A percentile compares a stretch with the other conserved stretches of the same genome.
phyloP scores from a whole-genome alignment of 2,888 invertebrate genomes.

The Leptinotarsa juncta region DNA sequence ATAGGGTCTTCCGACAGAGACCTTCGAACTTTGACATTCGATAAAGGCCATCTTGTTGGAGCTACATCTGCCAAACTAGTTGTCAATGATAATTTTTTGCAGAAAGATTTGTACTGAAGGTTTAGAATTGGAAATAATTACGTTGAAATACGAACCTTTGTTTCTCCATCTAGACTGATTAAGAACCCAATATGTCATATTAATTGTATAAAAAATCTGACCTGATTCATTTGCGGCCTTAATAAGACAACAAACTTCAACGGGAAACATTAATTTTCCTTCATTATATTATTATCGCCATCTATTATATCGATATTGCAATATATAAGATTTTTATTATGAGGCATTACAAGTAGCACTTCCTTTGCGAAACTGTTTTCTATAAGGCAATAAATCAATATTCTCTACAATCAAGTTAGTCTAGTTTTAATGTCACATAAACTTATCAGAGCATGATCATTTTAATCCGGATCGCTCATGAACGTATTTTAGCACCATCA shows the following conservation, averaged over 20 bases:
- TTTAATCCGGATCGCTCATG: neutral
- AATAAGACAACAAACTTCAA: conserved; percentile 10
- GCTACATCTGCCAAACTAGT: too few relatives aligned
- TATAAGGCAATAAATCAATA: conserved; percentile 4
- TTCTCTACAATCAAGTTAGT: neutral
- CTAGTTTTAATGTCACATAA: neutral
- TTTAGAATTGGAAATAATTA: too few relatives aligned
- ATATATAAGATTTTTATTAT: conserved; percentile 30
- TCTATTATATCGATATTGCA: conserved; percentile 32
- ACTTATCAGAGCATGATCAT: neutral
- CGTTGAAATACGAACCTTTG: too few relatives aligned
- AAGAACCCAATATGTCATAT: neutral
- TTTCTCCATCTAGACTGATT: too few relatives aligned
- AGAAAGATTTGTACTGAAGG: too few relatives aligned
- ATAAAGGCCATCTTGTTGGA: too few relatives aligned
- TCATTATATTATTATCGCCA: neutral
- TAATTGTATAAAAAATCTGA: conserved; percentile 5
- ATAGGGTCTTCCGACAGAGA: too few relatives aligned
- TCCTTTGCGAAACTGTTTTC: conserved; percentile 18
- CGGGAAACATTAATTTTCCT: conserved; percentile 7
- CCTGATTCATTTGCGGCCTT: conserved; percentile 4
- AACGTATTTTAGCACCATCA: too few relatives aligned
- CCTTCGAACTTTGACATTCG: too few relatives aligned
- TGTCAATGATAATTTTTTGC: too few relatives aligned
- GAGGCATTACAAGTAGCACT: conserved; percentile 26